A percentile compares a stretch with the other conserved stretches of the same genome.
Conservation (phyloP, 2,113 vertebrate genomes). For the Muntiacus reevesi region DNA sequence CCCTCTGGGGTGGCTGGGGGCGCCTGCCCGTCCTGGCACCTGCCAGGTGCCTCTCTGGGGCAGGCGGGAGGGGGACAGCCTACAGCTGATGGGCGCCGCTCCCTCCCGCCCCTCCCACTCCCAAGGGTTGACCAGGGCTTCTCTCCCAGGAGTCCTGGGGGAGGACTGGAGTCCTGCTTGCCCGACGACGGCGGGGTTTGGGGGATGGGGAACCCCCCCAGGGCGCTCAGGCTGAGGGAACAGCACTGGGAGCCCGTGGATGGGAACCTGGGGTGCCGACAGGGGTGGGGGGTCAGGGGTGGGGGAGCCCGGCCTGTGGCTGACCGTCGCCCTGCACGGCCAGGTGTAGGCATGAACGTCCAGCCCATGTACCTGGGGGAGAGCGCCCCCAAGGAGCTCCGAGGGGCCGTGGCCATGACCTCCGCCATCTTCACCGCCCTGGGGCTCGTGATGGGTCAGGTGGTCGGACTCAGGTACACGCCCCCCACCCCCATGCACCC, state of each 20-base stretch:
- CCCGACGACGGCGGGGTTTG: not conserved
- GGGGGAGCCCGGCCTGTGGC: not conserved
- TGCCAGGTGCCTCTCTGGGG: not conserved
- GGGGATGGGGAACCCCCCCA: not conserved
- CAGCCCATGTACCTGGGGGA: constrained; percentile 96
- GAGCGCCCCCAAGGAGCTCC: constrained; percentile 88
- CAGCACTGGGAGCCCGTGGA: not conserved
- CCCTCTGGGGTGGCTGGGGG: not conserved
- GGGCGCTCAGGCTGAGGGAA: not conserved
- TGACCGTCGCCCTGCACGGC: not conserved
- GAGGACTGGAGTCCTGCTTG: not conserved
- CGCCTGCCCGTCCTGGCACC: not conserved
- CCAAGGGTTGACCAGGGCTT: not conserved
- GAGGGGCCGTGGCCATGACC: constrained; percentile 87
- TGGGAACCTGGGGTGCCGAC: not conserved
- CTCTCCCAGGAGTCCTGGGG: not conserved
- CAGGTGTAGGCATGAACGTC: constrained; percentile 93
- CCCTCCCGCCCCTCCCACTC: not conserved
- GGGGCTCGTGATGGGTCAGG: constrained; percentile 89
- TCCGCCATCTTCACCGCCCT: constrained; percentile 90
- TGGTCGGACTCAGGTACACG: constrained; percentile 88
- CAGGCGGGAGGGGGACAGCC: not conserved
- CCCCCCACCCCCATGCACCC: not conserved
- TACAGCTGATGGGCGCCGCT: not conserved
- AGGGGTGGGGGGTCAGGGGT: not conserved